Base-by-base conservation (phyloP, 2,113 vertebrate genomes). In the Callospermophilus lateralis region DNA sequence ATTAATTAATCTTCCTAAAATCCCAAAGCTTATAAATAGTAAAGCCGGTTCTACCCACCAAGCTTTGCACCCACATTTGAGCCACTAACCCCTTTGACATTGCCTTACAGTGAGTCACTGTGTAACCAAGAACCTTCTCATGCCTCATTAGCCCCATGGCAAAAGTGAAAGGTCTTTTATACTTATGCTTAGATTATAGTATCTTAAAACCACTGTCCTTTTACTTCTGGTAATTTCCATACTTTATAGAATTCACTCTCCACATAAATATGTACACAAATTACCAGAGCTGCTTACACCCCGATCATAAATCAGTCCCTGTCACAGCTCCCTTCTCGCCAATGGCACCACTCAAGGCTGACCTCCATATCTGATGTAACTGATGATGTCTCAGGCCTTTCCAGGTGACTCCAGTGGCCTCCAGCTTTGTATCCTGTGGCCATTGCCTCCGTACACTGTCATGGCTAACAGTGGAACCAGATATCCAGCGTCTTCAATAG, bases 211-310 rank as follows among this genome's bases (percentile, higher is more conserved):
- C 20, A 58, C 48, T 53, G 22, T 28, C 30, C 11, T 24, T 73
- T 81, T 91, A 77, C 28, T 61, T 53, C 32, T 28, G 15, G 13
- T 89, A 6, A 73, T 81, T 91, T 95, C 13, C 7, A 70, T 79
- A 48, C 88, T 88, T 83, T 70, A 58, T 51, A 65, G 76, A 93
- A 84, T 80, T 95, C 48, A 79, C 13, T 61, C 22, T 96, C 48
- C 45, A 74, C 22, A 42, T 63, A 83, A 92, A 89, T 80, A 89
- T 65, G 90, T n/a, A 65, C 4, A 58, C 22, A 58, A 53, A 79
- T 89, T 17, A 9, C 55, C 55, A 86, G n/a, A 76, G 45, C 4
- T 84, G 4, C 45, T 67, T 34, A 72, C 10, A 83, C 34, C 84
- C 67, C 89, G 6, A 3, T 16, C 37, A 63, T 67, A 89, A 95